Percentiles rank a stretch among this genome's conserved stretches.
Conservation (phyloP, 2,797 vertebrate species). For the Loris lydekkerianus region DNA sequence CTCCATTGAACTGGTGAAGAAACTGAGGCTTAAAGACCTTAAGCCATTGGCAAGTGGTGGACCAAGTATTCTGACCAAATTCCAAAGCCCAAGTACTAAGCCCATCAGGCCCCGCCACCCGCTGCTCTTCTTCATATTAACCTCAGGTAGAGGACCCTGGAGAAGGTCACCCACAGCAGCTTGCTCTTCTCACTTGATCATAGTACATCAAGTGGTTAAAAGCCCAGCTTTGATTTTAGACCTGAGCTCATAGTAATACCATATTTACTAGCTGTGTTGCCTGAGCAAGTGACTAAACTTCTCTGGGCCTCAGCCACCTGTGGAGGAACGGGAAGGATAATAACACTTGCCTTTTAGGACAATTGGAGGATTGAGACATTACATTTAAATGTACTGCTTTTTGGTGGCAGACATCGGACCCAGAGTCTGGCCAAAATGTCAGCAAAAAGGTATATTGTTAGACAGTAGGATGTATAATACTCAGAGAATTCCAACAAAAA, state of each 20-base stretch:
- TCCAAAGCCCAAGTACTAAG: background rate
- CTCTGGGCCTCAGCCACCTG: background rate
- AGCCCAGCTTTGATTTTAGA: background rate
- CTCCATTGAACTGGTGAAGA: background rate
- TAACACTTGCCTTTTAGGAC: background rate
- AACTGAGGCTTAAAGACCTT: background rate
- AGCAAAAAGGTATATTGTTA: background rate
- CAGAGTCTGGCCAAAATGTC: background rate
- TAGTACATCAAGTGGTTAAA: background rate
- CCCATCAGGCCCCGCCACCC: background rate
- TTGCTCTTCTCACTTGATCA: background rate
- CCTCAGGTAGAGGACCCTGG: background rate
- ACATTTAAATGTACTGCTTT: background rate
- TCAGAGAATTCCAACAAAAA: constrained; percentile 40
- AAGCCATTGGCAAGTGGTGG: background rate
- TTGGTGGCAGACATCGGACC: background rate
- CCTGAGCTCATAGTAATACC: background rate
- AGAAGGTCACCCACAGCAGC: background rate
- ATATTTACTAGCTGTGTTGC: background rate
- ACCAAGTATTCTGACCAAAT: background rate
- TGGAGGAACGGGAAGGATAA: background rate
- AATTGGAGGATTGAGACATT: background rate
- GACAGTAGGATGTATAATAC: background rate
- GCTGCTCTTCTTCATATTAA: background rate
- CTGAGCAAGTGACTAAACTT: background rate